Conservation (phyloP, 2,113 vertebrate genomes). For the Pipra filicauda region DNA sequence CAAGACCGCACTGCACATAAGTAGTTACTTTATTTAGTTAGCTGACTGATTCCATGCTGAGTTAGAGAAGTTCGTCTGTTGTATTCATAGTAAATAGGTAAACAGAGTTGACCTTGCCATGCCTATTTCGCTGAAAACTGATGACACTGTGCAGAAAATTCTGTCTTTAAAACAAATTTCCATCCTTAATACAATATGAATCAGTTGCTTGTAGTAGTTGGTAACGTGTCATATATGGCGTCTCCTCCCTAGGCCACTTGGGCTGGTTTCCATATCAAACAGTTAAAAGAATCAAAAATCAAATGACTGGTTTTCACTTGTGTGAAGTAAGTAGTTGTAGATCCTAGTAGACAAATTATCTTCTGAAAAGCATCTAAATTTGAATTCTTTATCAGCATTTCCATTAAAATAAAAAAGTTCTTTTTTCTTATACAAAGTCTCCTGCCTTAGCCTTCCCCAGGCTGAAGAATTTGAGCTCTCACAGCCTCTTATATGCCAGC, state of each 20-base stretch:
- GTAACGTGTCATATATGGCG: not conserved
- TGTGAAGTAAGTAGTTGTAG: not conserved
- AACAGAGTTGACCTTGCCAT: not conserved
- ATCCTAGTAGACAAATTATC: not conserved
- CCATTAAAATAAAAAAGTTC: not conserved
- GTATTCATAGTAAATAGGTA: conserved; percentile 14
- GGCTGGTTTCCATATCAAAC: not conserved
- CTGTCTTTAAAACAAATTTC: not conserved
- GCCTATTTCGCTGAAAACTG: not conserved
- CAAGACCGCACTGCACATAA: not conserved
- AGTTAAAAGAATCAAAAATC: not conserved
- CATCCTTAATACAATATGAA: not conserved
- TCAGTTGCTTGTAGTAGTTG: not conserved
- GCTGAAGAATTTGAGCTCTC: not conserved
- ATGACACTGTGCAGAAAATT: not conserved
- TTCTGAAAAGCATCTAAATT: not conserved
- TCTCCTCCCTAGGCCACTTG: not conserved
- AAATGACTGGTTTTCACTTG: not conserved
- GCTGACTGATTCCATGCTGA: not conserved
- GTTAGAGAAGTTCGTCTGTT: not conserved
- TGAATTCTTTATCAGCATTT: not conserved
- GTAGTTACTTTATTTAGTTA: conserved; percentile 32
- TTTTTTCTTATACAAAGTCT: not conserved
- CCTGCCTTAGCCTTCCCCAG: not conserved
- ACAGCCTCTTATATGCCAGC: not conserved